Conservation (phyloP, 1,140 invertebrate genomes). For the Daktulosphaira vitifoliae region DNA sequence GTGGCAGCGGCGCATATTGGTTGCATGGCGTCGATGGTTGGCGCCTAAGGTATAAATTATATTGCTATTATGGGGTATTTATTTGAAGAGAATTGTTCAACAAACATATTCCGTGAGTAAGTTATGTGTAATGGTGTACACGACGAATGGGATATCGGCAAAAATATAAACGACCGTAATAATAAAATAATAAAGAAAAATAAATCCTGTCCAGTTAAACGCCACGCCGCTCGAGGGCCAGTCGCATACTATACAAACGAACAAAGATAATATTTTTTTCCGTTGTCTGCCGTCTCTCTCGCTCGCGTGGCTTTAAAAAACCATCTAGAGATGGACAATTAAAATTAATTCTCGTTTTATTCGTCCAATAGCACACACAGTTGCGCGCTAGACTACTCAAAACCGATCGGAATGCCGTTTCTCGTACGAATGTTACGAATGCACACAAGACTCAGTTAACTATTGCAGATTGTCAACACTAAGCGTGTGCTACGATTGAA, state of each 20-base stretch:
- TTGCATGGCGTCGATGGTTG: no score
- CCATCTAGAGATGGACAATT: slow-evolving; percentile 13
- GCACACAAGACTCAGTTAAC: no score
- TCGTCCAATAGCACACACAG: not conserved
- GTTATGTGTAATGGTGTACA: slow-evolving; percentile 7
- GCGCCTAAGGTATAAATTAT: not conserved
- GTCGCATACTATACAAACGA: not conserved
- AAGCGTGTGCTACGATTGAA: no score
- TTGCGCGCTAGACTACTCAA: not conserved
- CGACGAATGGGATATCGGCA: not conserved
- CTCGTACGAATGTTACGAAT: slow-evolving; percentile 4
- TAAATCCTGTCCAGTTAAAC: not conserved
- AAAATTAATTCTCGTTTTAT: slow-evolving; percentile 9
- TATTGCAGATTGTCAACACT: no score
- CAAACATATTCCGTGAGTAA: no score
- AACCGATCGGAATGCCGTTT: slow-evolving; percentile 9
- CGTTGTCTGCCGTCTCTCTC: no score
- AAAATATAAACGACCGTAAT: not conserved
- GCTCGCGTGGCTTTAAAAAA: not conserved
- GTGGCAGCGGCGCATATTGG: not conserved
- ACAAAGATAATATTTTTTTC: not conserved
- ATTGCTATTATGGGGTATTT: no score
- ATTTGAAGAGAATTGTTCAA: not conserved
- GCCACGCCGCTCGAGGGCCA: not conserved
- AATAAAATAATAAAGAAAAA: not conserved